phyloP scores from a whole-genome alignment of 1,140 invertebrate genomes.

The Aphelenchoides besseyi region DNA sequence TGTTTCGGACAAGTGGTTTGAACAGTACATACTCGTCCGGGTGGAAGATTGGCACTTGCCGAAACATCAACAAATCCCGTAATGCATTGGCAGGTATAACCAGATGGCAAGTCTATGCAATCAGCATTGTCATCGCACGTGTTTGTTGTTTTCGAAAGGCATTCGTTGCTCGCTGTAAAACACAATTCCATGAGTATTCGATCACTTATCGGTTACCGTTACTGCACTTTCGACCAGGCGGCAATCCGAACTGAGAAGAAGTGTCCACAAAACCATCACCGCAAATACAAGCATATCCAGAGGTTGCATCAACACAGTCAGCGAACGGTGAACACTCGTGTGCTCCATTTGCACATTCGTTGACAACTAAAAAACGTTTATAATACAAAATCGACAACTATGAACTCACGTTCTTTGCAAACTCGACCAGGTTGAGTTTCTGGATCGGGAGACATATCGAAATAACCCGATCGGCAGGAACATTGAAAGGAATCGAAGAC shows the following conservation, averaged over 20 bases:
- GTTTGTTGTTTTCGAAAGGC: slow-evolving; percentile 46
- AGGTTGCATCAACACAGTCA: slow-evolving; percentile 62
- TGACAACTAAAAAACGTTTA: slow-evolving; percentile 60
- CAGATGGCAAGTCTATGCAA: slow-evolving; percentile 63
- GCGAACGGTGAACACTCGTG: slow-evolving; percentile 62
- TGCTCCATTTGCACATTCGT: slow-evolving; percentile 56
- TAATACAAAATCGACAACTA: slow-evolving; percentile 12
- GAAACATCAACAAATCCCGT: slow-evolving; percentile 63
- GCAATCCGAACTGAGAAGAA: slow-evolving; percentile 54
- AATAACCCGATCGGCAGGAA: slow-evolving; percentile 53
- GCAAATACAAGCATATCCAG: slow-evolving; percentile 63
- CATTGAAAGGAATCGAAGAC: slow-evolving; percentile 59
- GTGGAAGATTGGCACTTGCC: slow-evolving; percentile 56
- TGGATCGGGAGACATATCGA: slow-evolving; percentile 57
- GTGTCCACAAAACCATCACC: slow-evolving; percentile 62
- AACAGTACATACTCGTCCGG: slow-evolving; percentile 61
- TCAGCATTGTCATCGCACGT: slow-evolving; percentile 63
- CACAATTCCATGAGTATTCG: not conserved
- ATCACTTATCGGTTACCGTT: slow-evolving; percentile 47
- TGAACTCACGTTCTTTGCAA: slow-evolving; percentile 59
- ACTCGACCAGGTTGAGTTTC: slow-evolving; percentile 51
- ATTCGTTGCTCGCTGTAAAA: slow-evolving; percentile 61
- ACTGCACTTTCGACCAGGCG: slow-evolving; percentile 56
- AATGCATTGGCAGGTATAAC: slow-evolving; percentile 63
- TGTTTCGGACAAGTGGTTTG: slow-evolving; percentile 59